Conservation (phyloP, 2,797 vertebrate species). For the Harpagifer antarcticus region DNA sequence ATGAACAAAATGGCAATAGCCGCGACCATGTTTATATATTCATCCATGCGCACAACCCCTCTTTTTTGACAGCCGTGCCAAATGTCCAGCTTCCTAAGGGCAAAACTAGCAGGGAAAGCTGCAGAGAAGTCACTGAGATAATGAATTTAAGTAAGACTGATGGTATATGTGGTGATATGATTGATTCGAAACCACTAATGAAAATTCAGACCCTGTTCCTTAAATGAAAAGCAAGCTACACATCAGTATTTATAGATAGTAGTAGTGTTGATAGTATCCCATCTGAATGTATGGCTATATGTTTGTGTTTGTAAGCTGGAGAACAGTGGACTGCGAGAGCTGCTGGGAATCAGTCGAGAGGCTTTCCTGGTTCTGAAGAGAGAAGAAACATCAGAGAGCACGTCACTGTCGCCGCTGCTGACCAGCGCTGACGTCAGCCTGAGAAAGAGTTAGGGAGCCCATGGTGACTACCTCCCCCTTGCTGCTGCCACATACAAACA, state of each 20-base stretch:
- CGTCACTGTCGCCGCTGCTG: constrained; percentile 90
- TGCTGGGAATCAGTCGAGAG: constrained; percentile 96
- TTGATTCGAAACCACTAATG: background rate
- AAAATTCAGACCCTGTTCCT: too few relatives aligned
- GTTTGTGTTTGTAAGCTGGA: constrained; percentile 87
- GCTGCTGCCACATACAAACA: constrained; percentile 21
- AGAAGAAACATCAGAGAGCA: constrained; percentile 91
- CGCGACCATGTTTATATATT: too few relatives aligned
- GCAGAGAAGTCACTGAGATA: too few relatives aligned
- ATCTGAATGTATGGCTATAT: constrained; percentile 5
- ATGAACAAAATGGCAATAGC: too few relatives aligned
- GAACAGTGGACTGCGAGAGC: constrained; percentile 94
- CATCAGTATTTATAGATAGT: background rate
- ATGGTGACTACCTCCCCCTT: background rate
- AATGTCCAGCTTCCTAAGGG: too few relatives aligned
- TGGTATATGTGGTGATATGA: too few relatives aligned
- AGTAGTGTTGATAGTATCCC: background rate
- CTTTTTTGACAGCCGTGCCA: too few relatives aligned
- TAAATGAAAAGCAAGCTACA: background rate
- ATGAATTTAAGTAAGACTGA: background rate
- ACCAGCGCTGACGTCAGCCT: constrained; percentile 91
- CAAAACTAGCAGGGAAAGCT: too few relatives aligned
- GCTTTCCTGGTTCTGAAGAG: constrained; percentile 93
- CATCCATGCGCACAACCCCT: too few relatives aligned
- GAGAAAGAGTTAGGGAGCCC: constrained; percentile 88